A percentile compares a stretch with the other conserved stretches of the same genome.
Evolutionary conservation across 2,113 vertebrate genomes (phyloP).

Genomic region (Quiscalus mexicanus): DNA sequence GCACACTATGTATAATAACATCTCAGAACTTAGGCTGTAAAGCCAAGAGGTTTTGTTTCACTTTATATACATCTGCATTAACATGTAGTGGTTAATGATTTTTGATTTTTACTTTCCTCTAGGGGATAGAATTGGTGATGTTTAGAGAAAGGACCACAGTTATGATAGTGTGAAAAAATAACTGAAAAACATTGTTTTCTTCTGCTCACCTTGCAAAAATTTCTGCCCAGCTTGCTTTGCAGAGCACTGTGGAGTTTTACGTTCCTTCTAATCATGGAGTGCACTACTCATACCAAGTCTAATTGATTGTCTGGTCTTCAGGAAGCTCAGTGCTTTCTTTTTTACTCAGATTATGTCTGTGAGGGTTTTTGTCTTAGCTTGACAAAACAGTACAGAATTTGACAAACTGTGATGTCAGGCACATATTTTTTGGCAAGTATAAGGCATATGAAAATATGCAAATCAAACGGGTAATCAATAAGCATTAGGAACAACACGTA

Average conservation of each 20-base stretch:
- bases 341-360: neutral
- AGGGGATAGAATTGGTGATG: neutral
- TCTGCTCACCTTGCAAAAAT: neutral
- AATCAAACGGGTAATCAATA: conserved; percentile 42
- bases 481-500: conserved; percentile 44
- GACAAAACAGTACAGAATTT: neutral
- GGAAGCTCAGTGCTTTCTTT: neutral
- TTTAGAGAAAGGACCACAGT: neutral
- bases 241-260: neutral
- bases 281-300: neutral
- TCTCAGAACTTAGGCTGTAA: neutral
- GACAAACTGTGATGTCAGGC: neutral
- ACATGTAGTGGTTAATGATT: neutral
- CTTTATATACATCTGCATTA: neutral
- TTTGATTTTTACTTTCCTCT: neutral
- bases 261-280: neutral
- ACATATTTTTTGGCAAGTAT: neutral
- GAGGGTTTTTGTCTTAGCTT: neutral
- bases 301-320: neutral
- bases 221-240: neutral
- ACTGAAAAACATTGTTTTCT: neutral
- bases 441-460: neutral
- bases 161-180: neutral
- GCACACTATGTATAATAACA: neutral
- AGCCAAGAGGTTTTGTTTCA: neutral